phyloP scores from a whole-genome alignment of 2,113 vertebrate genomes.

The Serinus canaria region DNA sequence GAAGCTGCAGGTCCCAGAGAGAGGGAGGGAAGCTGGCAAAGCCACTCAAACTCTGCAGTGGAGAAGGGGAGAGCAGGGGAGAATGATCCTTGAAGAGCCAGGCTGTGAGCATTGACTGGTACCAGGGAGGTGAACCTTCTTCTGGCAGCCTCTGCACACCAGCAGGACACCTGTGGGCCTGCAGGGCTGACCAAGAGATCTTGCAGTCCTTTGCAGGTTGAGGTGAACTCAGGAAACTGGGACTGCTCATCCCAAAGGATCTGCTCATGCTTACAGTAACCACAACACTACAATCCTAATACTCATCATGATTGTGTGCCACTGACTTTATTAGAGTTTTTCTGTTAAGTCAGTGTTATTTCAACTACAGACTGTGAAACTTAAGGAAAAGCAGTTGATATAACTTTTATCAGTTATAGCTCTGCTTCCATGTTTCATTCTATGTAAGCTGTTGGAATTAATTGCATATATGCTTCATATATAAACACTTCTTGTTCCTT shows the following conservation, averaged over 20 bases:
- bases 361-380: not conserved
- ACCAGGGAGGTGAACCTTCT: not conserved
- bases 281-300: accelerated
- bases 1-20: not conserved
- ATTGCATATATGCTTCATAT: not conserved
- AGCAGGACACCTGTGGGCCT: not conserved
- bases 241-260: not conserved
- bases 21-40: not conserved
- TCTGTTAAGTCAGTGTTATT: not conserved
- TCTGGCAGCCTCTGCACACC: not conserved
- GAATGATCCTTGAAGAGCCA: not conserved
- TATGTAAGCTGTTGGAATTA: not conserved
- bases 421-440: not conserved
- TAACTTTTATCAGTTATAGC: not conserved
- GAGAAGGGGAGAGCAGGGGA: not conserved
- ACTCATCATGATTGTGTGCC: not conserved
- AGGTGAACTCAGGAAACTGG: not conserved
- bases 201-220: not conserved
- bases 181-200: not conserved
- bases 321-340: not conserved
- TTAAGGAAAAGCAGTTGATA: not conserved
- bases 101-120: not conserved
- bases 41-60: accelerated
- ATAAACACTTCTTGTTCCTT: not conserved
- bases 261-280: not conserved